Evolutionary conservation across 2,888 invertebrate genomes (phyloP), one percentile per base, ranked within the genome.

Genomic region (Xestia ashworthii): DNA sequence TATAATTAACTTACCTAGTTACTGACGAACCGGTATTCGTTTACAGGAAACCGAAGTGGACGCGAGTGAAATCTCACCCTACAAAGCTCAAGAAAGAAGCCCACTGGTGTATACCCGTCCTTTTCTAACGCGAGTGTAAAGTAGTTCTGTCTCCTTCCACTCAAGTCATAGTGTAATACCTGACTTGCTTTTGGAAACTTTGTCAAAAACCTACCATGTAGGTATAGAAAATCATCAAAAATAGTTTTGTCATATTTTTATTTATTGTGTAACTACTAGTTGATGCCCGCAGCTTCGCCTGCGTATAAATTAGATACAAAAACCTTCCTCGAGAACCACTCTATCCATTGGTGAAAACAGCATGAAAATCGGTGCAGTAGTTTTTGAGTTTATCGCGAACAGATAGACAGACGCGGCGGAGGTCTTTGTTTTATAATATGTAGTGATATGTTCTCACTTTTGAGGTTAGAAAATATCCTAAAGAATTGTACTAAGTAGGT

Each of bases 31-130:
- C 58, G 16, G 60, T 71, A 25, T 89, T 11, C 66, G 12, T 72
- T 55, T 60, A 48, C 93, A 95, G 95, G 95, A 95, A 53, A 77
- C 89, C 0, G 95, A 95, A 12, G 82, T 91, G 0, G 94, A 94
- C 48, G 77, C 92, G 9, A 82, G 92, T 22, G 90, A 92, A 25
- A 91, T 92, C 72, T 87, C 93, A 0, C 96, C 96, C 0, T 96
- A 96, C 91, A 90, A 93, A 76, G 95, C 91, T 0, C 95, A 95
- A 65, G 94, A 95, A 69, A 88, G 91, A 58, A 90, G 83, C 72
- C 87, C 90, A 8, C 89, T 90, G 32, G 67, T 88, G 25, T 88
- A 84, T 11, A 74, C n/a, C 50, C 89, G 88, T 60, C 92, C 92
- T 16, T 83, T 87, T 76, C 83, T 90, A 55, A 88, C 91, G 68